These are phyloP conservation scores for Sturnus vulgaris DNA, from an alignment of 2,113 vertebrate genomes.

Conservation along the genomic window DNA sequence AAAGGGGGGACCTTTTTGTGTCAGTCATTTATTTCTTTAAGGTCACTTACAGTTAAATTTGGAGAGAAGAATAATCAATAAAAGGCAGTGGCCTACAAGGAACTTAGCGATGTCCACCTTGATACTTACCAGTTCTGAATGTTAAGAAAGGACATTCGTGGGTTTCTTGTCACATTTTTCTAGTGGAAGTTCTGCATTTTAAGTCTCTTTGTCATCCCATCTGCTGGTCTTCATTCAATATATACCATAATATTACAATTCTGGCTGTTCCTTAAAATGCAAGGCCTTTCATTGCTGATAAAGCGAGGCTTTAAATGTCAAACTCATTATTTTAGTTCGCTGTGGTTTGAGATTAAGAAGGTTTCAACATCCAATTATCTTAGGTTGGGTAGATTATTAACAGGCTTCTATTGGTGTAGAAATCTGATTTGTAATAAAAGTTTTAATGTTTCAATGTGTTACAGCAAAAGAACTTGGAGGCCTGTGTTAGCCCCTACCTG, in stretches of 20 bases:
- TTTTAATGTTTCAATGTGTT: slow-evolving; percentile 23
- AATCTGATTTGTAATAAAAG: background rate
- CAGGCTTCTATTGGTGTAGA: background rate
- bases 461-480: slow-evolving; percentile 76
- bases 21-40: background rate
- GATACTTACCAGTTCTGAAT: background rate
- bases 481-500: slow-evolving; percentile 78
- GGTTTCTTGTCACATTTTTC: background rate
- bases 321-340: background rate
- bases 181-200: background rate
- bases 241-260: background rate
- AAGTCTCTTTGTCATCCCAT: background rate
- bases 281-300: background rate
- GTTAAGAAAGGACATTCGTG: background rate
- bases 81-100: background rate
- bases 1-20: background rate
- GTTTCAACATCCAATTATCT: background rate
- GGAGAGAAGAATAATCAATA: background rate
- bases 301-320: background rate
- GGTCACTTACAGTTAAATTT: background rate
- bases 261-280: background rate
- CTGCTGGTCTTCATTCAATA: background rate
- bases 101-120: background rate
- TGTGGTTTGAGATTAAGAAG: background rate
- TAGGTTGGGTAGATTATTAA: background rate